Conservation (phyloP, 2,797 vertebrate genomes). For the Lagorchestes hirsutus region DNA sequence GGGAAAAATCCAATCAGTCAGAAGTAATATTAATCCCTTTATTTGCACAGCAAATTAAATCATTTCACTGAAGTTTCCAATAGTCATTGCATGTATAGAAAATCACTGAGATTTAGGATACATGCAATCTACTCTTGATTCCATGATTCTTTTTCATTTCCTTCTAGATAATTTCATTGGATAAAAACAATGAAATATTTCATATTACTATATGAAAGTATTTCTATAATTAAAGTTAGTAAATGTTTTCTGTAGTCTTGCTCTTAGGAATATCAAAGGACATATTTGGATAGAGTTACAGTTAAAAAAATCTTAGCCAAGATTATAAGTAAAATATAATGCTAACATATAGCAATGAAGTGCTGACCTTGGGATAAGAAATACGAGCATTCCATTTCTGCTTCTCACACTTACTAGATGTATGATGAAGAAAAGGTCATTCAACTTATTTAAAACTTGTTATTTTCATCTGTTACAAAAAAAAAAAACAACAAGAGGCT, state of each 20-base stretch:
- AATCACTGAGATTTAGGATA: not conserved
- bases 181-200: conserved; percentile 19
- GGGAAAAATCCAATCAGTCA: not conserved
- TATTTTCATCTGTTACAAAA: not conserved
- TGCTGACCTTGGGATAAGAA: not conserved
- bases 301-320: not conserved
- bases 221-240: conserved; percentile 28
- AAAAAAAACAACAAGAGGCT: not conserved
- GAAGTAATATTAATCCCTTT: conserved; percentile 25
- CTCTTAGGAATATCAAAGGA: conserved; percentile 9
- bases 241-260: conserved; percentile 24
- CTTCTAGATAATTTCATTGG: not conserved
- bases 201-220: conserved; percentile 34
- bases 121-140: not conserved
- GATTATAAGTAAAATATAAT: not conserved
- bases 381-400: not conserved
- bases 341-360: not conserved
- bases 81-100: not conserved
- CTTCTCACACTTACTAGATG: not conserved
- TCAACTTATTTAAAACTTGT: not conserved
- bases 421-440: not conserved
- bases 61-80: conserved; percentile 17
- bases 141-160: not conserved
- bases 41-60: conserved; percentile 62
- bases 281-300: conserved; percentile 2